Evolutionary conservation across 2,888 invertebrate genomes (phyloP), one percentile per base, ranked within the genome.

Genomic region (Agrochola litura): DNA sequence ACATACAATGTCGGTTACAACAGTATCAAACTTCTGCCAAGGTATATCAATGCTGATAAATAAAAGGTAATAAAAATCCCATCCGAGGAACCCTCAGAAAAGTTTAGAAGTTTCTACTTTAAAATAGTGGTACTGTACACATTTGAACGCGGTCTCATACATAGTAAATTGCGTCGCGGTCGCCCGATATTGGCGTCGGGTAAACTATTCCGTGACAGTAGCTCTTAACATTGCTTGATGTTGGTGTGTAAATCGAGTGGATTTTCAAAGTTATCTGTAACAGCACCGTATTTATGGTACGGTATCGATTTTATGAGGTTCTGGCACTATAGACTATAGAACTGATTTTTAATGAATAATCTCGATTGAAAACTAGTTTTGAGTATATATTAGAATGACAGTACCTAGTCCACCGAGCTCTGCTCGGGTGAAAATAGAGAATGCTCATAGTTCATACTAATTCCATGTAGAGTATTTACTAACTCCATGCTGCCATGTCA

Each of bases 11-110:
- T 43, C 75, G 70, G 80, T 72, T 80, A 83, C 73, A 85, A 88
- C 74, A 54, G 73, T 77, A 82, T 78, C 73, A 77, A 84, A 87
- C 86, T 85, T 76, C 75, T 78, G 65, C 69, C 56, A 69, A 81
- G 73, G 76, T 85, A 78, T 77, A 81, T 79, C 81, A 81, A 78
- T 85, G 73, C 80, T 83, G 88, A 89, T 89, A 90, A 89, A 90
- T 90, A 91, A 88, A 85, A 86, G 86, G 84, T 88, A 90, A 90
- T 90, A 90, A 91, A 91, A 91, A 86, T 86, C 82, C 89, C 80
- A 89, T 88, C 75, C 77, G 70, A 77, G 70, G 70, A 79, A 85
- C 83, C 82, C 79, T 80, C 65, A 80, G 63, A 82, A 61, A 88
- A 88, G 80, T 88, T 87, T 84, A 69, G 79, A 85, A 88, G 84